These are phyloP conservation scores for Athalia cordata DNA, from an alignment of 2,888 invertebrate species.

Conservation along the genomic window DNA sequence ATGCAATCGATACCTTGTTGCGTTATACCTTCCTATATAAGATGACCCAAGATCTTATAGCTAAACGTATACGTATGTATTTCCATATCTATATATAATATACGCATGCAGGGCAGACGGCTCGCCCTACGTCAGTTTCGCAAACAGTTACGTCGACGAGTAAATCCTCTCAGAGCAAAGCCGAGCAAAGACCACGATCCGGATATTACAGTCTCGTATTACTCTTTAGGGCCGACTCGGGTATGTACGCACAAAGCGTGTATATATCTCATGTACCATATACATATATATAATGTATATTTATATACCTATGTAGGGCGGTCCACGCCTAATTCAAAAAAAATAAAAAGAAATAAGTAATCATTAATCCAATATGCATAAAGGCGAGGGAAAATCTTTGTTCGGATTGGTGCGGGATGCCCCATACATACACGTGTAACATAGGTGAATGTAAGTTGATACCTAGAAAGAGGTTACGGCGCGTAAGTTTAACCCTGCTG, in stretches of 20 bases:
- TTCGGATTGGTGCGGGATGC: too few relatives aligned
- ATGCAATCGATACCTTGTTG: conserved; percentile 25
- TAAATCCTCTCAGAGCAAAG: conserved; percentile 2
- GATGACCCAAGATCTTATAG: conserved; percentile 8
- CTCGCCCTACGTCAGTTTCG: too few relatives aligned
- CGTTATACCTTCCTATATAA: conserved; percentile 3
- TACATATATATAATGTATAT: too few relatives aligned
- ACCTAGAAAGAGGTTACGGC: too few relatives aligned
- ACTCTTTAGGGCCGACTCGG: not conserved
- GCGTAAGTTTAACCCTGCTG: not conserved
- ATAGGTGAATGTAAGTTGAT: not conserved
- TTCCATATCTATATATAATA: too few relatives aligned
- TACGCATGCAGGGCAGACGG: too few relatives aligned
- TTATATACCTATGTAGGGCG: too few relatives aligned
- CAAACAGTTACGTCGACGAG: too few relatives aligned
- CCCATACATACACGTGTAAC: too few relatives aligned
- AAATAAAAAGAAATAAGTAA: too few relatives aligned
- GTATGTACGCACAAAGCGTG: not conserved
- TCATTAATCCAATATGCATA: not conserved
- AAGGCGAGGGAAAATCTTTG: not conserved
- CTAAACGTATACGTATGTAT: too few relatives aligned
- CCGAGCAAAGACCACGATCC: not conserved
- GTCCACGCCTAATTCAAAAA: too few relatives aligned
- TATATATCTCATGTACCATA: not conserved
- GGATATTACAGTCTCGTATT: not conserved